Base-by-base conservation (phyloP, 2,113 vertebrate genomes). In the Bostrychus sinensis region DNA sequence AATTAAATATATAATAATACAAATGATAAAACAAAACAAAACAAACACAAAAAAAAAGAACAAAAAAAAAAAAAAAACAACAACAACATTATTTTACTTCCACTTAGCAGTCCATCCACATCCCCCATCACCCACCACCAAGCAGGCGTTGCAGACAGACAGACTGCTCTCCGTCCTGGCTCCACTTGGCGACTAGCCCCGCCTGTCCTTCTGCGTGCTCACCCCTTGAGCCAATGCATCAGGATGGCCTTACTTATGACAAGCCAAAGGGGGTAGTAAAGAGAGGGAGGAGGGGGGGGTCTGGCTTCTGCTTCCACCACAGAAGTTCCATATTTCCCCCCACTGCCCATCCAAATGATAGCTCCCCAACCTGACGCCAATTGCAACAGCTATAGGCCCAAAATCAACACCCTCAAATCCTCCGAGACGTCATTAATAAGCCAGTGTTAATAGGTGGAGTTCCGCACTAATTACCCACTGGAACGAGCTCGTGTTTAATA, bases 381-480 rank as follows among this genome's bases (percentile, higher is more conserved):
- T 65, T 69, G 71, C 79, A 23, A 56, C 72, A n/a, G n/a, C n/a
- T n/a, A n/a, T n/a, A n/a, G 11, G 2, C 22, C 11, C 65, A 48
- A 43, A 66, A 68, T 62, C 53, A 54, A 42, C 56, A 73, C 45
- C 70, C 71, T 39, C 34, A 75, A 85, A 81, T 72, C 77, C 22
- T 39, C n/a, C 45, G 79, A 85, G 68, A 85, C 32, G 54, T 59
- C 71, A 77, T 89, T 83, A 78, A 81, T 90, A 86, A 82, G 79
- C 50, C 76, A 62, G 69, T 73, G 76, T 90, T 92, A 92, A 92
- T 90, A 88, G 78, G 88, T 83, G 82, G 72, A 72, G 84, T 87
- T 53, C 75, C 56, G 26, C 66, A 79, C 88, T 91, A 93, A 88
- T 87, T 89, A 82, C 84, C 67, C 28, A 59, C 77, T 88, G 77